A percentile compares a stretch with the other conserved stretches of the same genome.
Evolutionary conservation across 2,888 invertebrate species (phyloP).

Genomic region (Anoplius nigerrimus): DNA sequence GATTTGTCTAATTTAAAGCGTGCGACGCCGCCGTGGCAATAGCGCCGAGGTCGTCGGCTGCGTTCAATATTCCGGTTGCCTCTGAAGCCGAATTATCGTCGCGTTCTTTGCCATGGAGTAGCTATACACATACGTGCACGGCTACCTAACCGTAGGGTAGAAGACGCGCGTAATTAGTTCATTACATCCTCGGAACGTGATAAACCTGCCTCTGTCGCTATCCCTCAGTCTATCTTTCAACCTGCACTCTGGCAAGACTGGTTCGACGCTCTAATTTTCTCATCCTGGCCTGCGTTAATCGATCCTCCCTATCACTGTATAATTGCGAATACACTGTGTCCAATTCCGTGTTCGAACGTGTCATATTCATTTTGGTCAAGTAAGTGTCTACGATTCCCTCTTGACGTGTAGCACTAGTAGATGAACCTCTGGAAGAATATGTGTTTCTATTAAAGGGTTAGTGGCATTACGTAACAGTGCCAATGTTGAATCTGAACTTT

Average conservation of each 20-base stretch:
- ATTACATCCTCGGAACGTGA: slow-evolving; percentile 20
- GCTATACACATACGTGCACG: neutral
- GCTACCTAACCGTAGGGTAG: neutral
- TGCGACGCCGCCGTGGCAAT: neutral
- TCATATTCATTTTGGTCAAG: no score
- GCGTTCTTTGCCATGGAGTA: slow-evolving; percentile 12
- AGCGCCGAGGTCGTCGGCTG: slow-evolving; percentile 10
- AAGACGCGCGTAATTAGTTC: slow-evolving; percentile 39
- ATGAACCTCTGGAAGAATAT: no score
- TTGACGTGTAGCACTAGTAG: no score
- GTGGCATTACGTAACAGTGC: no score
- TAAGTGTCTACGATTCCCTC: no score
- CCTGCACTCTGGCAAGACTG: slow-evolving; percentile 3
- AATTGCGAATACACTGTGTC: no score
- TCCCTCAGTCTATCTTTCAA: slow-evolving; percentile 1
- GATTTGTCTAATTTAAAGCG: slow-evolving; percentile 34
- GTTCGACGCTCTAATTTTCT: slow-evolving; percentile 34
- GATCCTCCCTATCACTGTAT: slow-evolving; percentile 20
- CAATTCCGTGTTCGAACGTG: no score
- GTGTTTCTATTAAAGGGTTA: no score
- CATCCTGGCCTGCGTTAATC: slow-evolving; percentile 14
- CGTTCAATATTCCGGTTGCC: slow-evolving; percentile 39
- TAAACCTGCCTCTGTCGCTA: slow-evolving; percentile 10
- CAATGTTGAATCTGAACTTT: no score
- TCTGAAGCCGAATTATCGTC: slow-evolving; percentile 14